Evolutionary conservation across 2,888 invertebrate species (phyloP), one percentile per base, ranked within the genome.

Genomic region (Elmis aenea): DNA sequence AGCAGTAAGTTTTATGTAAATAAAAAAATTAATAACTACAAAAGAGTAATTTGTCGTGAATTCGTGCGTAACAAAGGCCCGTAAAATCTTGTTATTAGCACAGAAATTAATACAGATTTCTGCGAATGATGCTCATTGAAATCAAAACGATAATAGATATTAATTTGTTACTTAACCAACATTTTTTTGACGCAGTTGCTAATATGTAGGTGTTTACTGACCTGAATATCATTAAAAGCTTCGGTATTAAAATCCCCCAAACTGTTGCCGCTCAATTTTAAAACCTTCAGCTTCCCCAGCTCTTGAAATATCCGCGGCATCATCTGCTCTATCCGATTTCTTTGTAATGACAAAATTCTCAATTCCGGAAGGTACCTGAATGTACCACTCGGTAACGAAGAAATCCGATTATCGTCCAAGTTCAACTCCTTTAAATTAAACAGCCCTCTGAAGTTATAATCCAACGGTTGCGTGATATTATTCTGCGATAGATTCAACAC

Each of bases 371-470:
- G 70, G 61, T 83, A 75, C 38, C 79, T 72, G 62, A 89, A 89
- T 5, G 83, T 81, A 45, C 83, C 85, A 55, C 85, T 87, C 13
- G 85, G 82, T 73, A 86, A 78, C 47, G 81, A 79, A 52, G 79
- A 75, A 49, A 89, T 87, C 55, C 78, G 72, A 66, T 89, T 89
- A 57, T 84, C 77, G 52, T 85, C 82, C 50, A 89, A 73, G 65
- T 82, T 74, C 48, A 89, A 69, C 45, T 80, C 79, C 27, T 76
- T 75, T 36, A 89, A 71, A 59, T 79, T 79, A 45, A 77, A 74
- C 54, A 87, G 73, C 5, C 86, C 87, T 26, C 81, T 73, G 62
- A 89, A 89, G 64, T 85, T 85, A 43, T 79, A 77, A 37, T 81
- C 79, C 42, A 74, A 70, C n/a, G 83, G 75, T 44, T 80, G 76